phyloP scores from a whole-genome alignment of 1,140 invertebrate genomes.

The Whitmania pigra region DNA sequence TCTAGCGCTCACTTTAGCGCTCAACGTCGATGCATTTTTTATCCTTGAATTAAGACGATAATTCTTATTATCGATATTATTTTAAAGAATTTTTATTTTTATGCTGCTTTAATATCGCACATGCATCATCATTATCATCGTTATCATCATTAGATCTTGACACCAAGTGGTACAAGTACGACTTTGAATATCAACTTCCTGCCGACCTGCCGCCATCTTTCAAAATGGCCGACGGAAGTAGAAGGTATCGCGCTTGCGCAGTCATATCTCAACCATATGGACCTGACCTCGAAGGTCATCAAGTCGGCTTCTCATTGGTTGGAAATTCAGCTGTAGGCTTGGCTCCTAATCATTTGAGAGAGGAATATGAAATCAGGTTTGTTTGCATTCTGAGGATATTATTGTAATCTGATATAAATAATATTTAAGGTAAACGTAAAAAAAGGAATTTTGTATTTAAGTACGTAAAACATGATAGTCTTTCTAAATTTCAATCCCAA shows the following conservation, averaged over 20 bases:
- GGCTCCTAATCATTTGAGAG: not conserved
- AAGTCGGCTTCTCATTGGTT: conserved; percentile 2
- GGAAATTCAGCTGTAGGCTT: not conserved
- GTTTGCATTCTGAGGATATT: not conserved
- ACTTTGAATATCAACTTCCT: conserved; percentile 7
- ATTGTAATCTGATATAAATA: no score
- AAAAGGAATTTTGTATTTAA: no score
- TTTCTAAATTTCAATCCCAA: no score
- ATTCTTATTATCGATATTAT: no score
- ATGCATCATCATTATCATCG: no score
- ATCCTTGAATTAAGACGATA: no score
- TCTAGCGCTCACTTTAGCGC: no score
- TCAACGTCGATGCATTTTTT: no score
- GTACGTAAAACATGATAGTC: no score
- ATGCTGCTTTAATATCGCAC: no score
- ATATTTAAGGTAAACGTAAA: no score
- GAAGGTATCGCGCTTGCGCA: conserved; percentile 7
- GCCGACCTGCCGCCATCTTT: conserved; percentile 4
- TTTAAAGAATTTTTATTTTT: no score
- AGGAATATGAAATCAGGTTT: not conserved
- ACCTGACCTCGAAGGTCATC: conserved; percentile 1
- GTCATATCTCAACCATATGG: conserved; percentile 6
- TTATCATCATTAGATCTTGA: not conserved
- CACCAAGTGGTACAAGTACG: conserved; percentile 11
- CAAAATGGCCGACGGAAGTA: conserved; percentile 13